A percentile compares a stretch with the other conserved stretches of the same genome.
Evolutionary conservation across 2,113 vertebrate genomes (phyloP).

Genomic region (Setophaga kirtlandii): DNA sequence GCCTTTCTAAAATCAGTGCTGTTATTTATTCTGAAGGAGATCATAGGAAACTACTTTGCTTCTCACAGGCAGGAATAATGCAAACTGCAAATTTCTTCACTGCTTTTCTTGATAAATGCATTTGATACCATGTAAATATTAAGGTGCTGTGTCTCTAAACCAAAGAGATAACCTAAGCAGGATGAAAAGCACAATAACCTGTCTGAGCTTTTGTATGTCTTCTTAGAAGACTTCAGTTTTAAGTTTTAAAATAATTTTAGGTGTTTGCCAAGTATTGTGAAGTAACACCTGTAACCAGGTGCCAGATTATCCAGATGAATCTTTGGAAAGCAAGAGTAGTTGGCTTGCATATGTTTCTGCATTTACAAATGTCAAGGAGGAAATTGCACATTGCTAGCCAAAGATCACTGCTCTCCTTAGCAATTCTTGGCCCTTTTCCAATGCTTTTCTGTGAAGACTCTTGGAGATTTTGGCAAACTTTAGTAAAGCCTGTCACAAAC

Average conservation of each 20-base stretch:
- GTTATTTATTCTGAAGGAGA: neutral
- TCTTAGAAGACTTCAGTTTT: neutral
- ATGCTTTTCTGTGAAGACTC: neutral
- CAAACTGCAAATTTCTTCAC: neutral
- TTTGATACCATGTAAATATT: neutral
- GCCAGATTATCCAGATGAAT: neutral
- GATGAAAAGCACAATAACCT: neutral
- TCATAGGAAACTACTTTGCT: neutral
- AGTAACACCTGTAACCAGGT: neutral
- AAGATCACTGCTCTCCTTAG: neutral
- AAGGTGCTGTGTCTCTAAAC: neutral
- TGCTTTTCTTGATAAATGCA: neutral
- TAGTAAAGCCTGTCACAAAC: neutral
- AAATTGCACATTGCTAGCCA: neutral
- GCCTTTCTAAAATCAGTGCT: neutral
- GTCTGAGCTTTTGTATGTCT: neutral
- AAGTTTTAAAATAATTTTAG: neutral
- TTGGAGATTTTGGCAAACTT: neutral
- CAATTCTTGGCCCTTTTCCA: neutral
- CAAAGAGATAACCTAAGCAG: neutral
- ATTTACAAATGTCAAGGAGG: neutral
- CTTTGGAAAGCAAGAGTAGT: neutral
- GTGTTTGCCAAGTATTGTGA: neutral
- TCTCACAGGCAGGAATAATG: neutral
- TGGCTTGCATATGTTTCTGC: neutral